phyloP scores from a whole-genome alignment of 2,113 vertebrate species.

The Anoura caudifer region DNA sequence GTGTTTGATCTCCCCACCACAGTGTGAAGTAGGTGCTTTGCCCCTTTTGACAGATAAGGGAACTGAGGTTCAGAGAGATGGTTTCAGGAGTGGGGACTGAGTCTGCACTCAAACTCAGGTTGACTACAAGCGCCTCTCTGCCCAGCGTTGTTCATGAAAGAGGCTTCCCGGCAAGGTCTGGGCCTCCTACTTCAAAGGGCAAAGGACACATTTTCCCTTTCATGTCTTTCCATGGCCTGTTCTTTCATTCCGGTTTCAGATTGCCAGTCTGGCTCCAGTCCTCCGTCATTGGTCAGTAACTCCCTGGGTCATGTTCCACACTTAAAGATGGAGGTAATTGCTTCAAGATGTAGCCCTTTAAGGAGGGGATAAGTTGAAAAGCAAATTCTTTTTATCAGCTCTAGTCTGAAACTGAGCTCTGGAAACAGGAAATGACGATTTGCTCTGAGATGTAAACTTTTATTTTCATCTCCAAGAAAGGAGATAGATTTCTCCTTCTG shows the following conservation, averaged over 20 bases:
- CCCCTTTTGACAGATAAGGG: not conserved
- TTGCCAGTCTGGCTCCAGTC: slow-evolving; percentile 74
- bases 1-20: not conserved
- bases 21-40: not conserved
- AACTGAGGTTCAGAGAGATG: not conserved
- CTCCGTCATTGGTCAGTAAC: slow-evolving; percentile 79
- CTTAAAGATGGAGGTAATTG: slow-evolving; percentile 80
- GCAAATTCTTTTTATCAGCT: slow-evolving; percentile 77
- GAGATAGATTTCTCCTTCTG: slow-evolving; percentile 1
- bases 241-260: slow-evolving; percentile 77
- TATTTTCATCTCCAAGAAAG: slow-evolving; percentile 28
- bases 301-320: slow-evolving; percentile 79
- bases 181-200: slow-evolving; percentile 71
- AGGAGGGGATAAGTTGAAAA: slow-evolving; percentile 70
- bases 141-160: not conserved
- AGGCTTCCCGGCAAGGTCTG: slow-evolving; percentile 26
- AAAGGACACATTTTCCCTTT: slow-evolving; percentile 75
- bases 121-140: not conserved
- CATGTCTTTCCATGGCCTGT: slow-evolving; percentile 70
- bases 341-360: slow-evolving; percentile 81
- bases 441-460: slow-evolving; percentile 5
- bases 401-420: slow-evolving; percentile 54
- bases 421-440: slow-evolving; percentile 44
- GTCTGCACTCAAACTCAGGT: not conserved
- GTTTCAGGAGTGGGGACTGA: not conserved